Evolutionary conservation across 2,888 invertebrate species (phyloP).

Genomic region (Taphrorychus bicolor): DNA sequence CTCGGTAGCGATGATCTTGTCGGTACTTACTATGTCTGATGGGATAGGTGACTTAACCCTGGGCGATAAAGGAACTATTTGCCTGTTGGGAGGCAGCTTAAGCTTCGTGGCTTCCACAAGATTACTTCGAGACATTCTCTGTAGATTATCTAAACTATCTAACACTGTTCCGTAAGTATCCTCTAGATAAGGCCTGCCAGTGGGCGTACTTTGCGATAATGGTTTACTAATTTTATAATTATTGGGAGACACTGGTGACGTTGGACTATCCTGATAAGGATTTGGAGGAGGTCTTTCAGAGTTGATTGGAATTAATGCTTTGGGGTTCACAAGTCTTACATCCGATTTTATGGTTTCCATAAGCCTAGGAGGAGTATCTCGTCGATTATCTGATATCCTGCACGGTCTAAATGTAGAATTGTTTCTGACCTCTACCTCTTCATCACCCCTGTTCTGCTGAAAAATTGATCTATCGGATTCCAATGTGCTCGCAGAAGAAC

Average conservation of each 20-base stretch:
- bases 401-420: conserved; percentile 27
- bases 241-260: conserved; percentile 4
- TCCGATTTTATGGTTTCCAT: conserved; percentile 53
- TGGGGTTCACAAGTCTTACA: conserved; percentile 56
- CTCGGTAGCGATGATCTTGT: conserved; percentile 58
- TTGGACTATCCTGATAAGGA: conserved; percentile 51
- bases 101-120: conserved; percentile 55
- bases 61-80: conserved; percentile 55
- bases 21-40: conserved; percentile 54
- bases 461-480: conserved; percentile 53
- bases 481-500: conserved; percentile 56
- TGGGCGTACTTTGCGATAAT: conserved; percentile 9
- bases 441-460: conserved; percentile 41
- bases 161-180: conserved; percentile 56
- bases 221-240: conserved; percentile 8
- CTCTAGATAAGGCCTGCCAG: conserved; percentile 38
- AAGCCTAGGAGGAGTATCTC: conserved; percentile 53
- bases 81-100: conserved; percentile 55
- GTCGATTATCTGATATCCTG: conserved; percentile 34
- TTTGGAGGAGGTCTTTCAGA: conserved; percentile 57
- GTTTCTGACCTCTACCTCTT: conserved; percentile 19
- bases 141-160: conserved; percentile 47
- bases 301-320: conserved; percentile 57
- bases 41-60: conserved; percentile 58
- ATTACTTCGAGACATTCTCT: conserved; percentile 49